A percentile compares a stretch with the other conserved stretches of the same genome.
Conservation (phyloP, 2,888 invertebrate species). For the Drosophila kanekoi region DNA sequence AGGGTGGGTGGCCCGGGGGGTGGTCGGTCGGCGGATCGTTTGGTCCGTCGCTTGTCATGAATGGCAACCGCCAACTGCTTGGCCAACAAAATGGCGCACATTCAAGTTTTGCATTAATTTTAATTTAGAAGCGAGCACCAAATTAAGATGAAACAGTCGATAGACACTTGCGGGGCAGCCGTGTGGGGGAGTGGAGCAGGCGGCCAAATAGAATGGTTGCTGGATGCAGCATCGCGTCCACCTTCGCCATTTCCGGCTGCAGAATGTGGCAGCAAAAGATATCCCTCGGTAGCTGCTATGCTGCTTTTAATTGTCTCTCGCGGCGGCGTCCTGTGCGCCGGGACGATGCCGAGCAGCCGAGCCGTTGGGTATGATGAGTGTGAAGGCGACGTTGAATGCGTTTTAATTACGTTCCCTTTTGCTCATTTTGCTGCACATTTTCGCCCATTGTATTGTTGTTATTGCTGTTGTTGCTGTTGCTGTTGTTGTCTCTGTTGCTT, state of each 20-base stretch:
- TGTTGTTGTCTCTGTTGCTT: conserved; percentile 30
- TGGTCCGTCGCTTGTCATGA: conserved; percentile 14
- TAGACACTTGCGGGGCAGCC: not conserved
- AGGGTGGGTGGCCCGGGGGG: not conserved
- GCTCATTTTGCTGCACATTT: conserved; percentile 64
- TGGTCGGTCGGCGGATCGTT: no score
- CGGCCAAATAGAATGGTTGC: not conserved
- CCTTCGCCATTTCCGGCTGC: conserved; percentile 40
- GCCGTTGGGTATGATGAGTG: conserved; percentile 32
- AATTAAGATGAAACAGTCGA: conserved; percentile 38
- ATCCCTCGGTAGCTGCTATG: conserved; percentile 35
- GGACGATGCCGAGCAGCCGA: conserved; percentile 2
- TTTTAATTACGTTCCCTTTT: conserved; percentile 76
- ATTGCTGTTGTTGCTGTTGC: conserved; percentile 22
- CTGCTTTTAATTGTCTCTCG: conserved; percentile 71
- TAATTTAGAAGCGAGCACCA: conserved; percentile 37
- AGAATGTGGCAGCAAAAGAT: conserved; percentile 44
- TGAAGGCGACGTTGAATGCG: conserved; percentile 60
- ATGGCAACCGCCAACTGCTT: conserved; percentile 43
- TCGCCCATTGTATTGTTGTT: conserved; percentile 38
- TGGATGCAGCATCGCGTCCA: conserved; percentile 16
- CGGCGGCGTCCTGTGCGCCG: conserved; percentile 9
- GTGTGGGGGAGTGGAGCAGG: no score
- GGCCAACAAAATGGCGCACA: conserved; percentile 43
- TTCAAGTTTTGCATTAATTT: conserved; percentile 54